Conservation (phyloP, 2,888 invertebrate genomes). For the Parnassius orleans region DNA sequence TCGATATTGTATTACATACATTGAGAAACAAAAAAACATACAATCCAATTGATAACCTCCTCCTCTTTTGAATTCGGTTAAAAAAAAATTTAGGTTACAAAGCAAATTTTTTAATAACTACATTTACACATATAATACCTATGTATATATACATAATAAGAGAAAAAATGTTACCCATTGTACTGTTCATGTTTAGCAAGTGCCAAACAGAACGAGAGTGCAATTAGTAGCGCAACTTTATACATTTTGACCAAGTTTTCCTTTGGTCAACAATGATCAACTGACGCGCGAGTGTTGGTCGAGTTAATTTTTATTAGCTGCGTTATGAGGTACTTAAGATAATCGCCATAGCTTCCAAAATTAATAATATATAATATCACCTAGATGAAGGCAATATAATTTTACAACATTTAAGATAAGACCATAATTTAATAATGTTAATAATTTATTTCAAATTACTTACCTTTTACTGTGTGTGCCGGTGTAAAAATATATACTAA, state of each 20-base stretch:
- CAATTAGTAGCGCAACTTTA: slow-evolving; percentile 39
- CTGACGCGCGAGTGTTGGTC: neutral
- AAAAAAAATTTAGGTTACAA: no score
- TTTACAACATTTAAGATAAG: neutral
- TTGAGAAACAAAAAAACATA: no score
- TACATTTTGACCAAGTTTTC: slow-evolving; percentile 31
- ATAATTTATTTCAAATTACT: neutral
- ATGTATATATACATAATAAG: neutral
- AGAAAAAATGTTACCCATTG: slow-evolving; percentile 51
- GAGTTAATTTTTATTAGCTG: neutral
- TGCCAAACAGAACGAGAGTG: slow-evolving; percentile 39
- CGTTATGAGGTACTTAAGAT: slow-evolving; percentile 1
- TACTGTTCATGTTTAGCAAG: slow-evolving; percentile 58
- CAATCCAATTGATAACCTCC: no score
- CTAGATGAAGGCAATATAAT: slow-evolving; percentile 1
- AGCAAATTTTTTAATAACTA: no score
- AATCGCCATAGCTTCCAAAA: neutral
- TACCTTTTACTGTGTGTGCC: no score
- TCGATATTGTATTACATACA: no score
- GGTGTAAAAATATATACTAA: no score
- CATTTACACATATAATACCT: no score
- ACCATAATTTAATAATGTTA: neutral
- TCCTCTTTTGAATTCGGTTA: no score
- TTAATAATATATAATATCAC: neutral
- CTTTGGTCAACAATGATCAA: neutral